phyloP scores from a whole-genome alignment of 53 echinoderm and acorn worm species.

The Astropecten irregularis region DNA sequence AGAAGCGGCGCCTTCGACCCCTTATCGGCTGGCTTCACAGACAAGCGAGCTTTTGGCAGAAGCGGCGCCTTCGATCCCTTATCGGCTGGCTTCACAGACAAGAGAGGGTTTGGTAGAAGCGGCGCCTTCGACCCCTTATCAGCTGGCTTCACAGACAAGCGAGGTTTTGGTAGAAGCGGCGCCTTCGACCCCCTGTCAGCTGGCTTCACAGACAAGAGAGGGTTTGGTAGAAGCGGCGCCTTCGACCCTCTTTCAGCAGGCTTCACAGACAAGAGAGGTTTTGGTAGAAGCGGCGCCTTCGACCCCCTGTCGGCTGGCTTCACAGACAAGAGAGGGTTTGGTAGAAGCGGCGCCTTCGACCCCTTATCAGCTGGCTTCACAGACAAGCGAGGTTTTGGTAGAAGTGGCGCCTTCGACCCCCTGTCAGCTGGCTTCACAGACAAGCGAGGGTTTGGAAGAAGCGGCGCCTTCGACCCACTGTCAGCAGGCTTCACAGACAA shows the following conservation, averaged over 20 bases:
- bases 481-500: conserved; percentile 34
- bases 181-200: conserved; percentile 41
- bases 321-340: conserved; percentile 35
- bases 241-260: conserved; percentile 25
- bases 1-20: not conserved
- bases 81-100: conserved; percentile 44
- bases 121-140: conserved; percentile 37
- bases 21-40: not conserved
- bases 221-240: conserved; percentile 13
- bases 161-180: not conserved
- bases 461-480: conserved; percentile 16
- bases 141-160: conserved; percentile 41
- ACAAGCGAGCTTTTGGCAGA: not conserved
- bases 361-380: conserved; percentile 19
- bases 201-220: conserved; percentile 47
- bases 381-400: conserved; percentile 7
- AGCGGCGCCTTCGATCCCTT: conserved; percentile 23
- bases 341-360: not conserved
- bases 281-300: conserved; percentile 5
- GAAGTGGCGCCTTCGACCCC: not conserved
- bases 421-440: conserved; percentile 26
- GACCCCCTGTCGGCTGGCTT: conserved; percentile 45
- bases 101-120: conserved; percentile 7
- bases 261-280: conserved; percentile 26
- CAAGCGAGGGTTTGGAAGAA: not conserved